These are phyloP conservation scores for Brachystomella parvula DNA, from an alignment of 1,140 invertebrate species.

Conservation along the genomic window DNA sequence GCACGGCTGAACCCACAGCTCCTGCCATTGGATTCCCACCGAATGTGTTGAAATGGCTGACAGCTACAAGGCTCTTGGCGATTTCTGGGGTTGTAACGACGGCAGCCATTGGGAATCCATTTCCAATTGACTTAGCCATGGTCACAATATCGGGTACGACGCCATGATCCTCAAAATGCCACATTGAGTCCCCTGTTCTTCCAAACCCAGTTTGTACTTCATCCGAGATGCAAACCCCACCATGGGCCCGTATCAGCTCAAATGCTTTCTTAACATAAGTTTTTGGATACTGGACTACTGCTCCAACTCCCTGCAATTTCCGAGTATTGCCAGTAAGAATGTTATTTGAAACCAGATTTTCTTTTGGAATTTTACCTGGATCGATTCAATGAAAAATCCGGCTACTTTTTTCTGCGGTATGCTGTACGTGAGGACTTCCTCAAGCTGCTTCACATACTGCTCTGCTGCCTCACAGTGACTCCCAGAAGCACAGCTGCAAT, in stretches of 20 bases:
- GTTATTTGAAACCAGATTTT: not conserved
- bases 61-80: slow-evolving; percentile 61
- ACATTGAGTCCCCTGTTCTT: slow-evolving; percentile 83
- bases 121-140: slow-evolving; percentile 77
- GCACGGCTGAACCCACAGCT: slow-evolving; percentile 74
- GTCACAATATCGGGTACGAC: slow-evolving; percentile 87
- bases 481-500: slow-evolving; percentile 56
- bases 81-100: slow-evolving; percentile 84
- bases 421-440: slow-evolving; percentile 66
- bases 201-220: slow-evolving; percentile 78
- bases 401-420: slow-evolving; percentile 67
- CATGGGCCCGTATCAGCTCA: slow-evolving; percentile 65
- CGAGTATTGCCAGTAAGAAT: not conserved
- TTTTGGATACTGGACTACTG: slow-evolving; percentile 82
- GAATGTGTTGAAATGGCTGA: slow-evolving; percentile 90
- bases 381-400: slow-evolving; percentile 86
- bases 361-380: slow-evolving; percentile 56
- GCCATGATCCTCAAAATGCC: slow-evolving; percentile 85
- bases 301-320: slow-evolving; percentile 65
- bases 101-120: slow-evolving; percentile 89
- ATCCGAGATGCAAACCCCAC: slow-evolving; percentile 83
- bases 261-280: slow-evolving; percentile 75
- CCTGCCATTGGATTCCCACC: slow-evolving; percentile 89
- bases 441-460: slow-evolving; percentile 72
- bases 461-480: slow-evolving; percentile 61